Base-by-base conservation (phyloP, 2,797 vertebrate species). In the Urosaurus nigricauda region DNA sequence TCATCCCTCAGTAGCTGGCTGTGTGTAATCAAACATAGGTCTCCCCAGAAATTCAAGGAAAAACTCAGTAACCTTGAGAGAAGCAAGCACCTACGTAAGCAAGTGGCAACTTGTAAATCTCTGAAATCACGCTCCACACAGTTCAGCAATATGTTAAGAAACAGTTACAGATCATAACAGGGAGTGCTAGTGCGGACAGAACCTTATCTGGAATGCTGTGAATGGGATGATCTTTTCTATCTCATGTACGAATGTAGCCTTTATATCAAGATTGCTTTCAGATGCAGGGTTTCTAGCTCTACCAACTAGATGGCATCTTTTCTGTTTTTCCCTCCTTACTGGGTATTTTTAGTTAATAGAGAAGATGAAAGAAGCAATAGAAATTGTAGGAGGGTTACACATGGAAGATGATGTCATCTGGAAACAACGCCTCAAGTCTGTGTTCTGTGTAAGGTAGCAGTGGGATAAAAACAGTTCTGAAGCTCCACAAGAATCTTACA, bases 191-290 rank as follows among this genome's bases (percentile, higher is more conserved):
- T 63, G 40, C 21, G 16, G n/a, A 14, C 32, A 5, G 40, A 85
- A 75, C 40, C 9, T 80, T 73, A 63, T 81, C 84, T 74, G 63
- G 88, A 85, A 89, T 37, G 77, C 14, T 80, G 35, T 37, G 47
- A 56, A 63, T 53, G n/a, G 56, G 63, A 79, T 9, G 6, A 75
- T 75, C 83, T 81, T 65, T 79, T 29, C 75, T 37, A 88, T 9
- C 73, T 29, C 29, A 26, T 9, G 6, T 56, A 3, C 26, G 11
- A 17, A 8, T 37, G 35, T 19, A 43, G 56, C 83, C 43, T 63
- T 75, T 47, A 70, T 35, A 65, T 74, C 86, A 84, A 14, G 83
- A 53, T 29, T 73, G 35, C n/a, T 53, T 84, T 47, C 70, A 47
- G 74, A 26, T 43, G 40, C 9, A 47, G 11, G 35, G 37, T 43